Percentiles rank a stretch among this genome's conserved stretches.
These are phyloP conservation scores for Automeris io DNA, from an alignment of 2,888 invertebrate species.

Conservation along the genomic window DNA sequence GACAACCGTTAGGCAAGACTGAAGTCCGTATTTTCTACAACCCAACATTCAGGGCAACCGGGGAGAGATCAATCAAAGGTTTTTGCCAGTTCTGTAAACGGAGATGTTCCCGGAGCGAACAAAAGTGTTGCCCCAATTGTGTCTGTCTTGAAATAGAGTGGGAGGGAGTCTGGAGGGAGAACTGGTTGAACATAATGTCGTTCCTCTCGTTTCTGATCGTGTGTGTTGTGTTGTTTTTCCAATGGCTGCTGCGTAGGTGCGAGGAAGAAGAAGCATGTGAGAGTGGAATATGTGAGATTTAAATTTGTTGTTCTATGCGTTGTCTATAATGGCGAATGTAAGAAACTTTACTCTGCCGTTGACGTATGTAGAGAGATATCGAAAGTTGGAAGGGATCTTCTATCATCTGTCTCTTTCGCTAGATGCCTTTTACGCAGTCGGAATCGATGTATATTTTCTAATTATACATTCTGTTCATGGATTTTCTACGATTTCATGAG, in stretches of 20 bases:
- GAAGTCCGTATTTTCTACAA: slow-evolving; percentile 69
- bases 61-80: slow-evolving; percentile 34
- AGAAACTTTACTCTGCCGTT: too few species aligned
- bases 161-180: slow-evolving; percentile 52
- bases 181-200: slow-evolving; percentile 62
- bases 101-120: slow-evolving; percentile 49
- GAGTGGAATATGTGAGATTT: neutral
- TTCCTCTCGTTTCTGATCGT: slow-evolving; percentile 51
- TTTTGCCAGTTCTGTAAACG: slow-evolving; percentile 52
- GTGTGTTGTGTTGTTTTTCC: slow-evolving; percentile 47
- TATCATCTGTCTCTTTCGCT: too few species aligned
- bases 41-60: slow-evolving; percentile 55
- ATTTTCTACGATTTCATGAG: too few species aligned
- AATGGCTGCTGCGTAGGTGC: slow-evolving; percentile 47
- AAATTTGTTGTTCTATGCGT: too few species aligned
- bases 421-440: too few species aligned
- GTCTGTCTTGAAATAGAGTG: slow-evolving; percentile 53
- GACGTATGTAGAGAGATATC: too few species aligned
- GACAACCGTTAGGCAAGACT: slow-evolving; percentile 38
- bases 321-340: too few species aligned
- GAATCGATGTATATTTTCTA: too few species aligned
- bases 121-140: slow-evolving; percentile 56
- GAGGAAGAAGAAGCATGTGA: slow-evolving; percentile 14
- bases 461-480: too few species aligned
- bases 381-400: too few species aligned